These are phyloP conservation scores for Hephaestus fuliginosus DNA, from an alignment of 2,797 vertebrate genomes.

Conservation along the genomic window DNA sequence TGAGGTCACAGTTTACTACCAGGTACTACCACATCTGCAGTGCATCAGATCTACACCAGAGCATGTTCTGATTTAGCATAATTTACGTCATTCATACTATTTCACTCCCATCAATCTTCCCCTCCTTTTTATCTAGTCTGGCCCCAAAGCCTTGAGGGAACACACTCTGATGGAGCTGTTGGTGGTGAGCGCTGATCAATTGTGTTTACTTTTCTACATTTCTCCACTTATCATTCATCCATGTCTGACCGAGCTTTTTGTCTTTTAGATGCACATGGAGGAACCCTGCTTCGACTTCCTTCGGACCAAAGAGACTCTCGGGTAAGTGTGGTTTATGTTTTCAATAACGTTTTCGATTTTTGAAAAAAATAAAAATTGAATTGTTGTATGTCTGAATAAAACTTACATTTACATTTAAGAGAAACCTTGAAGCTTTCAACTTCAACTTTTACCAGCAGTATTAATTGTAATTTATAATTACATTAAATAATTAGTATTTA, in stretches of 20 bases:
- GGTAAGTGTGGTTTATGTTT: constrained; percentile 78
- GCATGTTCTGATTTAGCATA: rapidly evolving
- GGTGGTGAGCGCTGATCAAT: constrained; percentile 87
- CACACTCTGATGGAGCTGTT: constrained; percentile 96
- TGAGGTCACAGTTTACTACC: constrained; percentile 93
- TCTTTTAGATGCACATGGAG: constrained; percentile 96
- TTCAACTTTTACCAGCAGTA: not conserved
- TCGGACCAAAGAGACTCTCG: constrained; percentile 96
- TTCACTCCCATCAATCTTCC: not conserved
- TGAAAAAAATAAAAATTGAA: constrained; percentile 2
- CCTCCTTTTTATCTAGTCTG: constrained; percentile 85
- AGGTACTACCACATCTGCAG: constrained; percentile 78
- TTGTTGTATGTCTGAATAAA: not conserved
- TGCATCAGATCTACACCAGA: not conserved
- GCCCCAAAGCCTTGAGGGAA: constrained; percentile 90
- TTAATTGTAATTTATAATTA: not conserved
- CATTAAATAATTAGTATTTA: too few species aligned
- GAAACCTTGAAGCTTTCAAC: not conserved
- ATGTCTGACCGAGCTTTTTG: constrained; percentile 18
- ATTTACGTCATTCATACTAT: not conserved
- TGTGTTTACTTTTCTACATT: constrained; percentile 17
- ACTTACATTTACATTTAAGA: not conserved
- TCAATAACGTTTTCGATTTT: not conserved
- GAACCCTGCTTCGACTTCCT: constrained; percentile 98
- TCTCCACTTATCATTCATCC: constrained; percentile 8